A percentile compares a stretch with the other conserved stretches of the same genome.
phyloP scores from a whole-genome alignment of 2,888 invertebrate species.

The Nineta flava region DNA sequence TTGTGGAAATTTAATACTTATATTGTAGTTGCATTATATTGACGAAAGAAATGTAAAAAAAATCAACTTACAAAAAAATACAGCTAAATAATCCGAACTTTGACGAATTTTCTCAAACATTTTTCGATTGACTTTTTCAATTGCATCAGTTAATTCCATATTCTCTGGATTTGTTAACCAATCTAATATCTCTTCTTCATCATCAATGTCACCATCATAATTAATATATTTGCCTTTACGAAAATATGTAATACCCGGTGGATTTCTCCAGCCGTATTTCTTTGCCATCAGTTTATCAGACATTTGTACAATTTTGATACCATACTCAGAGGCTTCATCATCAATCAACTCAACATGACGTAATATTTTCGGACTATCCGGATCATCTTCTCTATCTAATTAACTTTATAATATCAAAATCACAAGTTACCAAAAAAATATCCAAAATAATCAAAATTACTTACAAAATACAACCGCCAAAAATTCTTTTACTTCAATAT shows the following conservation, averaged over 20 bases:
- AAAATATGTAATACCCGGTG: conserved; percentile 83
- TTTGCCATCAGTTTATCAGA: conserved; percentile 82
- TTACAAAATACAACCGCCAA: conserved; percentile 85
- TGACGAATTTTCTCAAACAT: conserved; percentile 87
- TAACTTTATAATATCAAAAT: not conserved
- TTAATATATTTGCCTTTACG: conserved; percentile 78
- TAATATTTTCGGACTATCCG: conserved; percentile 62
- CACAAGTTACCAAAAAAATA: not conserved
- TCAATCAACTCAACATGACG: conserved; percentile 80
- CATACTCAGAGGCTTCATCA: conserved; percentile 82
- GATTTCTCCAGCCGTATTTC: conserved; percentile 78
- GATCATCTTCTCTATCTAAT: conserved; percentile 66
- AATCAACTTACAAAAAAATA: conserved; percentile 73
- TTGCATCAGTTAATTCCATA: conserved; percentile 86
- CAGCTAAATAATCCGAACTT: conserved; percentile 77
- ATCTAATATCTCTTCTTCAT: conserved; percentile 75
- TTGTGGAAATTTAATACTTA: too few species aligned
- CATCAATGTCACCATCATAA: conserved; percentile 85
- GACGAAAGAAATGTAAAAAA: too few species aligned
- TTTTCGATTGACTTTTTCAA: conserved; percentile 79
- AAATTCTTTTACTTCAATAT: conserved; percentile 81
- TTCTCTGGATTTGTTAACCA: conserved; percentile 89
- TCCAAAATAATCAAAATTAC: conserved; percentile 25
- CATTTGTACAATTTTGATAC: conserved; percentile 79
- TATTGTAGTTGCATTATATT: too few species aligned